These are phyloP conservation scores for Brachyptera putata DNA, from an alignment of 2,888 invertebrate species.

Conservation along the genomic window DNA sequence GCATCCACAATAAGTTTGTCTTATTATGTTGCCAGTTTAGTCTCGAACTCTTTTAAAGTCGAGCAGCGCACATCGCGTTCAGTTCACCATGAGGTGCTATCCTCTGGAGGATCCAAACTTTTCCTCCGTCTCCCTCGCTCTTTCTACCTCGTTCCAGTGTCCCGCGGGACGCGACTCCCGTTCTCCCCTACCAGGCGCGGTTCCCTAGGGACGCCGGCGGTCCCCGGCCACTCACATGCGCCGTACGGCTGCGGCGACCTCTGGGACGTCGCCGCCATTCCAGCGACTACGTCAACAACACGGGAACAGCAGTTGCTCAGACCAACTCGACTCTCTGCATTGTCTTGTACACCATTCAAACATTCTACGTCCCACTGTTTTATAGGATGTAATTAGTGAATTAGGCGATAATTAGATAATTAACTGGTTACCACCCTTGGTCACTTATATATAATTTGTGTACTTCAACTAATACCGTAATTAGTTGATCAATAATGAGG, in stretches of 20 bases:
- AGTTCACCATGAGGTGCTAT: neutral
- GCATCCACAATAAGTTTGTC: too few species aligned
- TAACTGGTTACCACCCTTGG: too few species aligned
- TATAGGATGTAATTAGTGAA: too few species aligned
- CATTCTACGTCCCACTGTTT: neutral
- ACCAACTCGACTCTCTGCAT: too few species aligned
- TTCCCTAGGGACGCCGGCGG: slow-evolving; percentile 13
- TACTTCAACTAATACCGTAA: too few species aligned
- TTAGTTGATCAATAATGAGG: too few species aligned
- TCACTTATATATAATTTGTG: too few species aligned
- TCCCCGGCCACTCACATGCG: slow-evolving; percentile 23
- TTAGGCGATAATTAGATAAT: too few species aligned
- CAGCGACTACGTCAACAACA: neutral
- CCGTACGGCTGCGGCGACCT: neutral
- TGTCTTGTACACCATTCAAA: too few species aligned
- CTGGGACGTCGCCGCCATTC: neutral
- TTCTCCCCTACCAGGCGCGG: slow-evolving; percentile 8
- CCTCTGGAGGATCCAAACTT: slow-evolving; percentile 11
- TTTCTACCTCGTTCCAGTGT: slow-evolving; percentile 4
- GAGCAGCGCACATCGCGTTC: neutral
- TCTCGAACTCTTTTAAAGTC: too few species aligned
- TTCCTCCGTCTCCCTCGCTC: slow-evolving; percentile 13
- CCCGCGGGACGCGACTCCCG: slow-evolving; percentile 1
- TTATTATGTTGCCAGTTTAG: too few species aligned
- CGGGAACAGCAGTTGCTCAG: too few species aligned